These are phyloP conservation scores for Pollenia griseotomentosa DNA, from an alignment of 2,888 invertebrate species.

Conservation along the genomic window DNA sequence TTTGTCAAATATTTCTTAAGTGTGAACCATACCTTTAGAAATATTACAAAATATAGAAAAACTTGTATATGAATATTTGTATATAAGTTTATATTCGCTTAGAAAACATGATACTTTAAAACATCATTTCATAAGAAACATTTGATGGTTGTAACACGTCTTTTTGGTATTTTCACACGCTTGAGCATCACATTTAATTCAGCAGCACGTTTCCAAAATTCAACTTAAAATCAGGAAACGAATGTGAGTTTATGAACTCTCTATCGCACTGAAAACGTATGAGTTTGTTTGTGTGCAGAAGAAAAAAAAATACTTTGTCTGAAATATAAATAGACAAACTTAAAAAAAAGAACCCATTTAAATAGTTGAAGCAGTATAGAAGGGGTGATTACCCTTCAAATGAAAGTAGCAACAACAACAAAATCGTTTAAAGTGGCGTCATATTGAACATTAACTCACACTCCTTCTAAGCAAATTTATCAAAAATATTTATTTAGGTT, in stretches of 20 bases:
- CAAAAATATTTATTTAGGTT: conserved; percentile 69
- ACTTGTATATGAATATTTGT: neutral
- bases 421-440: conserved; percentile 54
- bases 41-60: neutral
- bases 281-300: neutral
- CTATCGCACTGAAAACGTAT: neutral
- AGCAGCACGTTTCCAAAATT: conserved; percentile 82
- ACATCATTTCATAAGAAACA: conserved; percentile 60
- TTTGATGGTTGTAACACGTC: conserved; percentile 78
- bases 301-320: conserved; percentile 53
- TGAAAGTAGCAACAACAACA: conserved; percentile 9
- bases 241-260: neutral
- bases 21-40: too few species aligned
- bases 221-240: conserved; percentile 61
- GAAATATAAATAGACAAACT: conserved; percentile 47
- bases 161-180: conserved; percentile 84
- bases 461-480: conserved; percentile 1
- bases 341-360: neutral
- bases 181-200: conserved; percentile 84
- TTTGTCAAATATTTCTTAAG: too few species aligned
- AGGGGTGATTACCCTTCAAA: conserved; percentile 62
- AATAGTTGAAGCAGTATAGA: conserved; percentile 27
- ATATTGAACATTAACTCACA: conserved; percentile 65
- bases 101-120: conserved; percentile 54
- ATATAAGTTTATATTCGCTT: neutral